Conservation (phyloP, 2,888 invertebrate species). For the Cheilosia vulpina region DNA sequence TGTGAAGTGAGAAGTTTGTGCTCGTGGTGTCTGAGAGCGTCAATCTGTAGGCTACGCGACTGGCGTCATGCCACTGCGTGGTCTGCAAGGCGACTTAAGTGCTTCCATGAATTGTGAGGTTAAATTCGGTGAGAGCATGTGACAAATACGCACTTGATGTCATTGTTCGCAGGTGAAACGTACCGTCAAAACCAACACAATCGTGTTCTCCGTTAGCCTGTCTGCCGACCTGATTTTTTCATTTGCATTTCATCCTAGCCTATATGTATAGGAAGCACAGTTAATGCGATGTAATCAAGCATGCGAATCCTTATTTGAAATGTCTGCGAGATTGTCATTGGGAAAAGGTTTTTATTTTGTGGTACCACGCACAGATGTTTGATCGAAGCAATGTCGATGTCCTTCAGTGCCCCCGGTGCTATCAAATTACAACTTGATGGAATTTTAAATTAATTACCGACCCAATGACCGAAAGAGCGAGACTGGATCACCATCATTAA, state of each 20-base stretch:
- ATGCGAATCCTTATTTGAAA: background rate
- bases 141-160: too few species aligned
- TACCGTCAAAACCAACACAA: constrained; percentile 1
- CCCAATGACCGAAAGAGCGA: constrained; percentile 8
- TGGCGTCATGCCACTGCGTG: background rate
- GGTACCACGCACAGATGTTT: background rate
- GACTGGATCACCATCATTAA: background rate
- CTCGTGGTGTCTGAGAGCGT: too few species aligned
- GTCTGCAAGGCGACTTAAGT: background rate
- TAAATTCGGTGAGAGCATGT: background rate
- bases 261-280: background rate
- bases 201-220: too few species aligned
- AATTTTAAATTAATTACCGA: constrained; percentile 20
- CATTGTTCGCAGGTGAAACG: background rate
- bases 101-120: background rate
- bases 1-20: too few species aligned
- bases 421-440: background rate
- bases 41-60: too few species aligned
- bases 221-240: too few species aligned
- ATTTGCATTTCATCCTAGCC: too few species aligned
- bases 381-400: background rate
- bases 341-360: background rate
- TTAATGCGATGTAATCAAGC: background rate
- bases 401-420: background rate
- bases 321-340: constrained; percentile 7